Conservation (phyloP, 1,140 invertebrate genomes). For the Microplitis demolitor region DNA sequence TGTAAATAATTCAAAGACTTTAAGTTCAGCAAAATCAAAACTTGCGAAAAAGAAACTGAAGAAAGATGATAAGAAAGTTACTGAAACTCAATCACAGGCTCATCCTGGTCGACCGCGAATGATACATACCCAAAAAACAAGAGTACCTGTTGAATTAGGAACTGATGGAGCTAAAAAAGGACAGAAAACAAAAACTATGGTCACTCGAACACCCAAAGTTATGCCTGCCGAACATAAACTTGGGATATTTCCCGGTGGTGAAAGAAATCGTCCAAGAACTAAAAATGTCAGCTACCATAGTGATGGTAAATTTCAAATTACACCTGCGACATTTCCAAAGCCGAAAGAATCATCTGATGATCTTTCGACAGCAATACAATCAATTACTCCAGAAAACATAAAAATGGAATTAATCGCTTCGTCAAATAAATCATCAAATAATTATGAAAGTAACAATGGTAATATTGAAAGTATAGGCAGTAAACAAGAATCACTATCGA, state of each 20-base stretch:
- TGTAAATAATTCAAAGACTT: conserved; percentile 53
- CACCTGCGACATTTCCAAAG: conserved; percentile 59
- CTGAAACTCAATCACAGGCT: conserved; percentile 42
- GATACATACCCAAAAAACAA: conserved; percentile 74
- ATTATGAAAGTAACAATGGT: conserved; percentile 52
- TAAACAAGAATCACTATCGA: conserved; percentile 26
- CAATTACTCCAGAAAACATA: background rate
- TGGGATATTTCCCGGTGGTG: conserved; percentile 54
- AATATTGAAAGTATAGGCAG: conserved; percentile 42
- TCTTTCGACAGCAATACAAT: conserved; percentile 31
- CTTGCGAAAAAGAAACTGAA: conserved; percentile 48
- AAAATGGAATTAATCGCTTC: conserved; percentile 45
- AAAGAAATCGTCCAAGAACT: conserved; percentile 65
- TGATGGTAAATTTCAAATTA: conserved; percentile 57
- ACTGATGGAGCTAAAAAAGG: conserved; percentile 61
- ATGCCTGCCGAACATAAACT: conserved; percentile 58
- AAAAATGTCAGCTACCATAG: conserved; percentile 70
- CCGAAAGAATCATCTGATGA: conserved; percentile 37
- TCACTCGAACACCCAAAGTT: conserved; percentile 63
- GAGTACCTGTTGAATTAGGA: conserved; percentile 62
- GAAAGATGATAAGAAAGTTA: conserved; percentile 54
- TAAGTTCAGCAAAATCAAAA: conserved; percentile 53
- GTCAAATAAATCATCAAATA: conserved; percentile 39
- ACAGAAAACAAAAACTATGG: conserved; percentile 66
- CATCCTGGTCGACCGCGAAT: conserved; percentile 68